Conservation (phyloP, 2,113 vertebrate genomes). For the Cisticola juncidis region DNA sequence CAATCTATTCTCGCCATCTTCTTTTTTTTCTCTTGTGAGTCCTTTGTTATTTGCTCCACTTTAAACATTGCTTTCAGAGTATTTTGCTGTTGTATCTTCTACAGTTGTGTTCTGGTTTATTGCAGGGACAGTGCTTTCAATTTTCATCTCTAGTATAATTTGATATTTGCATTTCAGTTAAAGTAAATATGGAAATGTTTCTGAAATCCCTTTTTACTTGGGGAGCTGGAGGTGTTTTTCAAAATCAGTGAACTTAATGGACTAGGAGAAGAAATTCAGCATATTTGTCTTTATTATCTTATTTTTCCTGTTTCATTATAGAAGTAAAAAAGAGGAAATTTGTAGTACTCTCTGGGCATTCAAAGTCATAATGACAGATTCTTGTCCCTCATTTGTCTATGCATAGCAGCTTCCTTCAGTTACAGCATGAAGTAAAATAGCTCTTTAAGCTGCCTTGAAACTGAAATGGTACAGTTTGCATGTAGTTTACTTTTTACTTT, state of each 20-base stretch:
- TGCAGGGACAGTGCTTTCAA: neutral
- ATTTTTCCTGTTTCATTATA: neutral
- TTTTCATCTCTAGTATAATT: neutral
- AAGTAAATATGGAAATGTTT: neutral
- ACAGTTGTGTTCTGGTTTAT: neutral
- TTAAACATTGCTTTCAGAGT: neutral
- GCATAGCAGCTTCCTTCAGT: neutral
- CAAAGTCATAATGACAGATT: neutral
- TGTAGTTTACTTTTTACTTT: neutral
- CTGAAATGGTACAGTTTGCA: neutral
- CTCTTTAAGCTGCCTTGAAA: neutral
- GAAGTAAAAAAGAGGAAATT: neutral
- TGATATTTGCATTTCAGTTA: neutral
- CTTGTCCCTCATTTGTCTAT: neutral
- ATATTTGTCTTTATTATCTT: neutral
- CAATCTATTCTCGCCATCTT: neutral
- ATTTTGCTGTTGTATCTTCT: neutral
- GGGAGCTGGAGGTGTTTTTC: neutral
- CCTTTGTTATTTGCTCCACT: neutral
- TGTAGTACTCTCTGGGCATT: neutral
- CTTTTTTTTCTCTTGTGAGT: neutral
- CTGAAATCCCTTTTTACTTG: neutral
- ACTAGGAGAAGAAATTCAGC: neutral
- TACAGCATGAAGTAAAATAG: neutral
- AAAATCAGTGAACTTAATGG: neutral